Conservation (phyloP, 1,140 invertebrate species). For the Trissolcus basalis region DNA sequence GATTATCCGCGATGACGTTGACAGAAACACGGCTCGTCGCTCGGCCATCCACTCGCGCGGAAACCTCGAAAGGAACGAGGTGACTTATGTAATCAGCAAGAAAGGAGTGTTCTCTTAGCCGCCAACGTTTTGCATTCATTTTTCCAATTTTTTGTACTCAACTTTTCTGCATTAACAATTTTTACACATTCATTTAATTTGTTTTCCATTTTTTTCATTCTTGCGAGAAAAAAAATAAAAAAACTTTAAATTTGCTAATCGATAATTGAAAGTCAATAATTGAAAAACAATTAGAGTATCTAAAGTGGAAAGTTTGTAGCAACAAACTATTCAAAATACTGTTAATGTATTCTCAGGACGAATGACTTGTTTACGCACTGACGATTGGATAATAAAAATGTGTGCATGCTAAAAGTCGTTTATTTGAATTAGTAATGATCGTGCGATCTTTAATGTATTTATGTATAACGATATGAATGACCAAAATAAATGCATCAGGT, state of each 20-base stretch:
- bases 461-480: conserved; percentile 11
- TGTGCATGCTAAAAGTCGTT: conserved; percentile 18
- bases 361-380: conserved; percentile 19
- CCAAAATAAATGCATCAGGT: background rate
- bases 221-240: too few relatives aligned
- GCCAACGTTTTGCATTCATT: conserved; percentile 11
- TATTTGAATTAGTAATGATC: conserved; percentile 13
- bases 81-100: conserved; percentile 49
- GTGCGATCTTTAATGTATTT: background rate
- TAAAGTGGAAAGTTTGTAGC: background rate
- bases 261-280: too few relatives aligned
- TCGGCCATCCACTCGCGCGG: conserved; percentile 41
- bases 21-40: conserved; percentile 51
- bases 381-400: conserved; percentile 12
- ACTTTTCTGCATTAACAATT: background rate
- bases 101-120: conserved; percentile 39
- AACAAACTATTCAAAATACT: conserved; percentile 6
- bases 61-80: conserved; percentile 52
- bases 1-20: conserved; percentile 60
- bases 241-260: too few relatives aligned
- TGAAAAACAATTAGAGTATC: too few relatives aligned
- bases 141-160: conserved; percentile 2
- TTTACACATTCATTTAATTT: too few relatives aligned
- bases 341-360: background rate
- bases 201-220: too few relatives aligned